These are phyloP conservation scores for Lepidothrix coronata DNA, from an alignment of 2,113 vertebrate species.

Conservation along the genomic window DNA sequence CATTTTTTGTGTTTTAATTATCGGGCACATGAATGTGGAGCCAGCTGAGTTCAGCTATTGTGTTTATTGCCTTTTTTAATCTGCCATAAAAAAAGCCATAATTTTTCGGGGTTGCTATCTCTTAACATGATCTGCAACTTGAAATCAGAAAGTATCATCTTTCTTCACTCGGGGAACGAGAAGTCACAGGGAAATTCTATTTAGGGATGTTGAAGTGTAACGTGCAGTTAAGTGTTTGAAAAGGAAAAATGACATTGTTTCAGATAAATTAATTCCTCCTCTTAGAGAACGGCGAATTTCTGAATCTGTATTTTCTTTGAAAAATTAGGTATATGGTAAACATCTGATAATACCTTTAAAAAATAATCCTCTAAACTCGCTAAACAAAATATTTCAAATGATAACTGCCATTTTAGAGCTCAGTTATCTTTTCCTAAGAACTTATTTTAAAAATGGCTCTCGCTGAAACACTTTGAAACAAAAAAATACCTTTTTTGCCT, in stretches of 20 bases:
- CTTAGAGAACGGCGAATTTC: background rate
- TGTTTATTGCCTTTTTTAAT: background rate
- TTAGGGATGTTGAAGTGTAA: background rate
- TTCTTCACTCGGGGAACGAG: background rate
- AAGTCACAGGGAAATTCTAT: background rate
- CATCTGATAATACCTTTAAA: background rate
- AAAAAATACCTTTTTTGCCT: background rate
- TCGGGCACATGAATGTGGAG: background rate
- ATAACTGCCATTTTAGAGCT: background rate
- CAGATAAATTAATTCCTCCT: background rate
- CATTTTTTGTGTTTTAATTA: conserved; percentile 4
- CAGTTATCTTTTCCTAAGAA: background rate
- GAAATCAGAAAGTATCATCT: background rate
- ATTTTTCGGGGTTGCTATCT: background rate
- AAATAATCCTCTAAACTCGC: background rate
- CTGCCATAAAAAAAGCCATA: background rate
- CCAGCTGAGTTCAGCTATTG: background rate
- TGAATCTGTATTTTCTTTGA: background rate
- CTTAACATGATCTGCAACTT: background rate
- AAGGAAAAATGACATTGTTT: background rate
- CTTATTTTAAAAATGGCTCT: background rate
- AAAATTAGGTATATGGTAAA: background rate
- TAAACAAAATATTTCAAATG: background rate
- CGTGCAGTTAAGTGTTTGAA: background rate
- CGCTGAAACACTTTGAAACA: background rate